Evolutionary conservation across 2,888 invertebrate genomes (phyloP), one percentile per base, ranked within the genome.

Genomic region (Aphodius sticticus): DNA sequence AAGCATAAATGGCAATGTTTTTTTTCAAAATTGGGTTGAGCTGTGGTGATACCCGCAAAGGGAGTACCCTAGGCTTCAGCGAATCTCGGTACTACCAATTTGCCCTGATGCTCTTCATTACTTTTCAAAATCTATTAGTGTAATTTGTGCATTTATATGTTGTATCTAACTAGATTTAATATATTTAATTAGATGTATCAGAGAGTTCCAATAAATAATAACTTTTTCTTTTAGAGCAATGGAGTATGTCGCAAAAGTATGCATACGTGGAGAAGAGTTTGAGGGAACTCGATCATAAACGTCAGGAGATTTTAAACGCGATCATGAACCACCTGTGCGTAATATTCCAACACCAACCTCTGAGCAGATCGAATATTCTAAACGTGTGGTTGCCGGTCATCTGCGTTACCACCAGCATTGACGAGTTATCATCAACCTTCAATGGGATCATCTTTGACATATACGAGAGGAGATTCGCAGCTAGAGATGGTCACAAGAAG

Each of bases 311-410:
- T 0, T 69, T 88, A 6, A 84, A 86, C 16, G 86, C 84, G 71
- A 79, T 88, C 6, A 53, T 87, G n/a, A 83, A 82, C 69, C 88
- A 88, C 80, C 78, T 88, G 36, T 83, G 85, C 0, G 84, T 84
- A 69, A 82, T 87, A 6, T 82, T 85, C 16, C 80, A 84, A 15
- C 81, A 84, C 77, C 86, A 86, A 77, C 82, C 86, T 36, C 85
- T 85, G 70, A 81, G 85, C 2, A 84, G 82, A 78, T 78, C 82
- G 6, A 85, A 86, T 38, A 81, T 87, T 26, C 81, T 85, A 16
- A 81, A 81, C 69, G 85, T 85, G n/a, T 88, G 88, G 87, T 83
- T 84, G 2, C 82, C 83, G 3, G 76, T 82, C n/a, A 76, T 83
- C 16, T 83, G 78, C 35, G 79, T 78, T 6, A 76, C 80, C 1